A percentile compares a stretch with the other conserved stretches of the same genome.
Conservation (phyloP, 2,113 vertebrate genomes). For the Cebus imitator region DNA sequence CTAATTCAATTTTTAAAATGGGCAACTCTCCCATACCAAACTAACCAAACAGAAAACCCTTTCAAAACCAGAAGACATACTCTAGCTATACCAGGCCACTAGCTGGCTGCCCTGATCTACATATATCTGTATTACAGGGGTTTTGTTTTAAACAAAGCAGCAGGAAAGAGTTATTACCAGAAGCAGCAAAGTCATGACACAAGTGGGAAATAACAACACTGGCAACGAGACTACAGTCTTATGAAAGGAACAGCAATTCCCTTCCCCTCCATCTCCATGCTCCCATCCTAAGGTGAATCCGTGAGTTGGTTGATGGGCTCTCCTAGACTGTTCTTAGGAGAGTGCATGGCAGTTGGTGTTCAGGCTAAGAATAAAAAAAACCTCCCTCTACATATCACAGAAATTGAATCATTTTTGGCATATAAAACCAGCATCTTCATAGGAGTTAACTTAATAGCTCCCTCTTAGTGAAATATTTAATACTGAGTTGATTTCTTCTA, state of each 20-base stretch:
- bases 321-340: not conserved
- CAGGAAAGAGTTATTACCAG: not conserved
- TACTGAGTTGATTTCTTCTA: not conserved
- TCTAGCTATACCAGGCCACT: not conserved
- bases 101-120: not conserved
- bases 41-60: not conserved
- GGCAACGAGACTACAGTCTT: not conserved
- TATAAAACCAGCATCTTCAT: slow-evolving; percentile 24
- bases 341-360: not conserved
- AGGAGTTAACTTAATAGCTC: not conserved
- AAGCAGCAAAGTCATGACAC: not conserved
- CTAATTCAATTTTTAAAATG: not conserved
- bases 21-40: not conserved
- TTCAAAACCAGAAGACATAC: not conserved
- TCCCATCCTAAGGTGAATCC: not conserved
- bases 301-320: not conserved
- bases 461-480: not conserved
- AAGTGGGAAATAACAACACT: not conserved
- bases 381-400: not conserved
- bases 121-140: not conserved
- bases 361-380: not conserved
- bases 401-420: not conserved
- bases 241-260: not conserved
- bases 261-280: not conserved
- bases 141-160: not conserved